Percentiles rank a stretch among this genome's conserved stretches.
These are phyloP conservation scores for Drosophila acutilabella DNA, from an alignment of 2,888 invertebrate species.

Conservation along the genomic window DNA sequence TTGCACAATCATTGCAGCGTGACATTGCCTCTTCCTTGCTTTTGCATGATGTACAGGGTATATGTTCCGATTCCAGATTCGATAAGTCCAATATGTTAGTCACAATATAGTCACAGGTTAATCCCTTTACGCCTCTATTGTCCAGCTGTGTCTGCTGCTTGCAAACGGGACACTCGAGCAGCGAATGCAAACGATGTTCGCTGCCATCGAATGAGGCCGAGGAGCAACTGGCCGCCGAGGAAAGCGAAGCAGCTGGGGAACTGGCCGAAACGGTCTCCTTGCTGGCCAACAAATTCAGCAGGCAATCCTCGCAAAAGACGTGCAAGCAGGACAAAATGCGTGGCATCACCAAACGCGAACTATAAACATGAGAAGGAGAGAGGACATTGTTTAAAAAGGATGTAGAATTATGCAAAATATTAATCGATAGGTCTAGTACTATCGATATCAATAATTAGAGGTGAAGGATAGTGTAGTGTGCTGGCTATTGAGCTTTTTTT, in stretches of 20 bases:
- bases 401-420: background rate
- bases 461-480: background rate
- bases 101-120: conserved; percentile 94
- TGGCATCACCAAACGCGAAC: conserved; percentile 91
- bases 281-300: conserved; percentile 92
- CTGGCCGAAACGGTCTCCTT: conserved; percentile 87
- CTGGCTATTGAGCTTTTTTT: too few species aligned
- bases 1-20: conserved; percentile 97
- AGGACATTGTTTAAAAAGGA: too few species aligned
- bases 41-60: conserved; percentile 97
- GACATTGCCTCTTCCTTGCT: conserved; percentile 97
- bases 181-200: conserved; percentile 52
- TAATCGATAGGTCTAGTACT: background rate
- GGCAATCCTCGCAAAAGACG: conserved; percentile 96
- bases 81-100: conserved; percentile 94
- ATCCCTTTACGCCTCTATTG: conserved; percentile 90
- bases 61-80: conserved; percentile 89
- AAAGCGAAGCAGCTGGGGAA: conserved; percentile 70
- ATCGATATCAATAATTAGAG: too few species aligned
- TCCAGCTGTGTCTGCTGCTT: conserved; percentile 94
- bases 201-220: conserved; percentile 76
- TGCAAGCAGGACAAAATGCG: conserved; percentile 96
- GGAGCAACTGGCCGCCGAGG: conserved; percentile 86
- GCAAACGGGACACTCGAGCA: conserved; percentile 91
- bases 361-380: conserved; percentile 65